Evolutionary conservation across 92 coral and sea anemone genomes (phyloP), one percentile per base, ranked within the genome.

Genomic region (Zoanthus sociatus): DNA sequence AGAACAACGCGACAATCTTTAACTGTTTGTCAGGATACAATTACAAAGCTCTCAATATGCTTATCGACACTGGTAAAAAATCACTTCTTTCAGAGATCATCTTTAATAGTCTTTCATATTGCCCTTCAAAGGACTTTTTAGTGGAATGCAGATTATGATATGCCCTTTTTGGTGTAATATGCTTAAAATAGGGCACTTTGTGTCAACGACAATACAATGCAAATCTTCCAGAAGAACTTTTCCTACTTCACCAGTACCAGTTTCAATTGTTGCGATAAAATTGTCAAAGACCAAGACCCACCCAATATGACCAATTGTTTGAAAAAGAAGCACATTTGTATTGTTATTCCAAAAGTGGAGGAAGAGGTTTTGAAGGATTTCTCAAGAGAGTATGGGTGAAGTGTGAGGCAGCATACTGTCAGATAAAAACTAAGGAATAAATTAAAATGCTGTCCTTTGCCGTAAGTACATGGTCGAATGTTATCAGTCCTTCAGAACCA

Each of bases 121-220:
- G 10, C 15, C 66, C 42, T 2, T 37, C 42, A 2, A 37, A 37
- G 42, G 42, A 37, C 4, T 37, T 37, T 37, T 37, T 37, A 78
- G 54, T 50, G 84, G 15, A 32, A 78, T 78, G 77, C 84, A 20
- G 77, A 79, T 15, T 76, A 15, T n/a, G 84, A 79, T 79, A 55
- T 58, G 84, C 84, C 84, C 12, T 8, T 76, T 17, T 45, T 79
- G 55, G 77, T 44, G 42, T 76, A 10, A n/a, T 60, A 81, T 60
- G 8, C 76, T 4, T 1, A 32, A n/a, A 60, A 81, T 37, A 37
- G 2, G 42, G 2, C 42, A 26, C 26, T 26, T 26, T 26, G 26
- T 26, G 26, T 26, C 26, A 26, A 26, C 0, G 26, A 26, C 0
- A 26, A 26, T 90, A 87, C 26, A 91, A 26, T 26, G 26, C 26